These are phyloP conservation scores for Vombatus ursinus DNA, from an alignment of 2,113 vertebrate species.

Conservation along the genomic window DNA sequence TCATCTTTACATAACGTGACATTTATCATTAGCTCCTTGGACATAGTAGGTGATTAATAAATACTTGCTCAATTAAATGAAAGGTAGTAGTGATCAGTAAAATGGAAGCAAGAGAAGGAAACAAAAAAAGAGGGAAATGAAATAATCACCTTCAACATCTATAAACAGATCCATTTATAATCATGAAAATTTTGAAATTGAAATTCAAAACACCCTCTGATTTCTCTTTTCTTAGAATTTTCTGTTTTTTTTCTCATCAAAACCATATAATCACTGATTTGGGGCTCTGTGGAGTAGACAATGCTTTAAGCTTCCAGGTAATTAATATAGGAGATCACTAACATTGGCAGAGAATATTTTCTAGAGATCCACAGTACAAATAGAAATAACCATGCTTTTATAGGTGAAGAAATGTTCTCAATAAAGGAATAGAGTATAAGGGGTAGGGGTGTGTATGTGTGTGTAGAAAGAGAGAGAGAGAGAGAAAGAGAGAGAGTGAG, in stretches of 20 bases:
- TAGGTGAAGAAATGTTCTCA: no score
- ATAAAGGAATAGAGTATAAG: background rate
- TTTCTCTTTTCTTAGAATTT: background rate
- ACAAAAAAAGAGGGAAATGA: background rate
- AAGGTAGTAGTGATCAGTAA: background rate
- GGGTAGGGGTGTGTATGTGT: no score
- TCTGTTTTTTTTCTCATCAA: background rate
- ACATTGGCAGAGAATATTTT: no score
- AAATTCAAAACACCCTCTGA: background rate
- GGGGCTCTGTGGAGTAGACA: no score
- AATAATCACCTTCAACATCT: background rate
- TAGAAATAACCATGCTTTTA: no score
- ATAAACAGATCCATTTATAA: no score
- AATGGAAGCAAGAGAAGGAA: background rate
- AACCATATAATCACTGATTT: background rate
- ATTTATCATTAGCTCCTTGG: background rate
- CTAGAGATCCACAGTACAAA: no score
- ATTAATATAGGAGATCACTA: no score
- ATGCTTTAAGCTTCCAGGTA: no score
- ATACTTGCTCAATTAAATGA: background rate
- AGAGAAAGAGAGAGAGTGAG: background rate
- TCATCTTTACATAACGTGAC: background rate
- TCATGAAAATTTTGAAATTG: no score
- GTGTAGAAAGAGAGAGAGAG: background rate
- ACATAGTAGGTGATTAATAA: background rate